Base-by-base conservation (phyloP, 2,113 vertebrate species). In the Pseudopodoces humilis region DNA sequence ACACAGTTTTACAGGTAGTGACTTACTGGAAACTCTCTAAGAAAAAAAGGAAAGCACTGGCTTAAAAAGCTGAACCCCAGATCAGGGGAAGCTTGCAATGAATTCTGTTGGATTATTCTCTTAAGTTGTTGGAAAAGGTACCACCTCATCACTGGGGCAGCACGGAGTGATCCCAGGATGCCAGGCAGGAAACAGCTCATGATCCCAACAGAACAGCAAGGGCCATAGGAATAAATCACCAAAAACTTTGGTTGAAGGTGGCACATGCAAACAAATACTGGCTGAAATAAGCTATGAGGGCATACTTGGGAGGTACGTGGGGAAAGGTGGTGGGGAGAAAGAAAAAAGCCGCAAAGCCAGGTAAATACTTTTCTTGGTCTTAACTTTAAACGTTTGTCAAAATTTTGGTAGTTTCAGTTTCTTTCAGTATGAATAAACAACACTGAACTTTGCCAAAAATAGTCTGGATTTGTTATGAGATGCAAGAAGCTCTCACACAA, bases 111-210 rank as follows among this genome's bases (percentile, higher is more conserved):
- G 47, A 43, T 24, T 14, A 9, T 8, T 46, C 46, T 35, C 31
- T 62, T 3, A 20, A 55, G 0, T 11, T 68, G 16, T 22, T 28
- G 20, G 50, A 21, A 69, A 59, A 28, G 56, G 37, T 6, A 31
- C 46, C 10, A 15, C 14, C 25, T 47, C 2, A 2, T 28, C 30
- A 16, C 13, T 53, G 47, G 3, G 43, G 39, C 44, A 74, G 44
- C 0, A 0, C 12, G 11, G 46, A 2, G 5, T 3, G 11, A 76
- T 15, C 39, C 30, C 41, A 49, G 63, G 39, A 69, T 72, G 53
- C 23, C 41, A 77, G 46, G 52, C n/a, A 86, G 60, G 3, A 15
- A 75, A 64, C 56, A 41, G n/a, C 5, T 0, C 2, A 9, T 2
- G 25, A 63, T 68, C 50, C 47, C 10, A 5, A 33, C 12, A 65